phyloP scores from a whole-genome alignment of 2,797 vertebrate genomes.

The Melanotaenia maccullochi region DNA sequence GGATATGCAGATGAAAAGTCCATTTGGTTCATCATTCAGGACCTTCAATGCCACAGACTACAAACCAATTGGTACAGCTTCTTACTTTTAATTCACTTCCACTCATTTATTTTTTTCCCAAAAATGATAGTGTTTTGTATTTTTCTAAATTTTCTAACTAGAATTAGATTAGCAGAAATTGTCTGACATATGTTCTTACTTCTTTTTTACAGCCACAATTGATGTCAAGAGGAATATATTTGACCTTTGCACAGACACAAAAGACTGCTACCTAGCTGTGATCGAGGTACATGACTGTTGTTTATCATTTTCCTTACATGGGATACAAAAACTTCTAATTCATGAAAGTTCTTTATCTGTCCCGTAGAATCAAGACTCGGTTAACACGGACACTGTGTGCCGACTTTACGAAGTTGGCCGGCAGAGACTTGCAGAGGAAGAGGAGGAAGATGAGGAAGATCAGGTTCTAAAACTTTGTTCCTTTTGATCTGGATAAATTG shows the following conservation, averaged over 20 bases:
- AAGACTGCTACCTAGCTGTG: constrained; percentile 98
- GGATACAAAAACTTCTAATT: not conserved
- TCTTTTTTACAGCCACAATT: constrained; percentile 88
- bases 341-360: not conserved
- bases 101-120: not conserved
- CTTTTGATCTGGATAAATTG: not conserved
- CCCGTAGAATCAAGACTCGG: constrained; percentile 93
- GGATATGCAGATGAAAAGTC: constrained; percentile 98
- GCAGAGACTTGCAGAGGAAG: constrained; percentile 96
- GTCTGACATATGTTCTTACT: not conserved
- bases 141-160: not conserved
- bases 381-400: constrained; percentile 98
- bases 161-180: not conserved
- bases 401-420: constrained; percentile 97
- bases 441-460: constrained; percentile 98
- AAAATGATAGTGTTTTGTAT: not conserved
- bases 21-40: constrained; percentile 97
- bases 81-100: not conserved
- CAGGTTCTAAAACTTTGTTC: constrained; percentile 82
- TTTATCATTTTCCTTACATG: not conserved
- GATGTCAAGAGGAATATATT: constrained; percentile 99
- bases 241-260: constrained; percentile 98
- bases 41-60: constrained; percentile 99
- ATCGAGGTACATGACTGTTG: constrained; percentile 88
- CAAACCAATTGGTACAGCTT: constrained; percentile 93